phyloP scores from a whole-genome alignment of 2,113 vertebrate species.

The Pleuronectes platessa region DNA sequence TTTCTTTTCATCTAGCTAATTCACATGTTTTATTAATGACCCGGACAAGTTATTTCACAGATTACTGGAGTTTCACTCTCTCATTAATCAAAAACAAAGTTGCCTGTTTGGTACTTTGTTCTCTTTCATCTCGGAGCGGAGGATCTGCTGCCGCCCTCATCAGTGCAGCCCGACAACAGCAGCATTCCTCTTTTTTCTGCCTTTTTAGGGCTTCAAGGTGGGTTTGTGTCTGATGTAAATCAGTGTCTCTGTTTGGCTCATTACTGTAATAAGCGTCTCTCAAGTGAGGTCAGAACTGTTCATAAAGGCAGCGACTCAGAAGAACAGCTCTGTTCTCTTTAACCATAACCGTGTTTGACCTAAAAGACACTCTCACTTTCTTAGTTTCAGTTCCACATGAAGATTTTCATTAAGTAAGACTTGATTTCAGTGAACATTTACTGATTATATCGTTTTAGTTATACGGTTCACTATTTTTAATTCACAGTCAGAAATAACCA shows the following conservation, averaged over 20 bases:
- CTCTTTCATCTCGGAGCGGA: slow-evolving; percentile 36
- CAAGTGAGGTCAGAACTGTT: slow-evolving; percentile 18
- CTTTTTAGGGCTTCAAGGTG: slow-evolving; percentile 17
- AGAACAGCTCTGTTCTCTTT: not conserved
- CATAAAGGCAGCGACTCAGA: slow-evolving; percentile 7
- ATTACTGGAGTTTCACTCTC: slow-evolving; percentile 52
- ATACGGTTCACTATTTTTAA: not conserved
- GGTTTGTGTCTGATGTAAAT: slow-evolving; percentile 25
- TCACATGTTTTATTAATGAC: slow-evolving; percentile 62
- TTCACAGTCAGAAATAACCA: not conserved
- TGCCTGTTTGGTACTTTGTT: slow-evolving; percentile 44
- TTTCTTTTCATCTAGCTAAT: slow-evolving; percentile 43
- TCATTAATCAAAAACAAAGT: slow-evolving; percentile 65
- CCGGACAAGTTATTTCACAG: slow-evolving; percentile 61
- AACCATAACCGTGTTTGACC: slow-evolving; percentile 1
- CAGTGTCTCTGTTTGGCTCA: slow-evolving; percentile 17
- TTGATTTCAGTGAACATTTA: not conserved
- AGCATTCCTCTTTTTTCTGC: slow-evolving; percentile 10
- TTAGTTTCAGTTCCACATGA: not conserved
- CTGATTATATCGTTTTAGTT: not conserved
- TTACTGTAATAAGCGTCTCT: slow-evolving; percentile 44
- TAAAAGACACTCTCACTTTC: slow-evolving; percentile 8
- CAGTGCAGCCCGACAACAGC: slow-evolving; percentile 18
- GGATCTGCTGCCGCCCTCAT: not conserved
- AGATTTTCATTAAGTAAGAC: not conserved